These are phyloP conservation scores for Polypterus senegalus DNA, from an alignment of 2,113 vertebrate genomes.

Conservation along the genomic window DNA sequence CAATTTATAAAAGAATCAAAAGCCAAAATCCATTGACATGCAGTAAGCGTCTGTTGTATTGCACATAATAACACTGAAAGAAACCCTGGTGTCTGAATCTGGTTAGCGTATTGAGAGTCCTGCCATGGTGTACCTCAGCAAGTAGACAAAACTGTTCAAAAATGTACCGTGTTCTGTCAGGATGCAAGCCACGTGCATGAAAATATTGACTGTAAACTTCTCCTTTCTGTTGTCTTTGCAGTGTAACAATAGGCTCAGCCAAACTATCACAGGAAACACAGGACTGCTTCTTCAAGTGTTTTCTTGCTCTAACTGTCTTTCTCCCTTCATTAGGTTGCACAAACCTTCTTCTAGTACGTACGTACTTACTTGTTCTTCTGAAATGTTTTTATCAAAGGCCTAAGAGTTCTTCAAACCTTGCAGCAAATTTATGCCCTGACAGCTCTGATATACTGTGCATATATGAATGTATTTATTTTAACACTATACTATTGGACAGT, in stretches of 20 bases:
- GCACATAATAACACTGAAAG: constrained; percentile 1
- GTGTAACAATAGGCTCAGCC: too few species aligned
- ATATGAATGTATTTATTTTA: not conserved
- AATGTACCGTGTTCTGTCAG: too few species aligned
- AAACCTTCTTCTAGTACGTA: constrained; percentile 16
- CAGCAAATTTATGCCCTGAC: constrained; percentile 16
- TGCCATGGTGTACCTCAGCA: constrained; percentile 1
- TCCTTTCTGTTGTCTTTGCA: too few species aligned
- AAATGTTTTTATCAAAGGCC: constrained; percentile 26
- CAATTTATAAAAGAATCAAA: not conserved
- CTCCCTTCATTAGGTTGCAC: constrained; percentile 21
- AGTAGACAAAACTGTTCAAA: not conserved
- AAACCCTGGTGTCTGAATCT: constrained; percentile 9
- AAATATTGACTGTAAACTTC: too few species aligned
- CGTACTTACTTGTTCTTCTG: constrained; percentile 30
- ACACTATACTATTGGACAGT: too few species aligned
- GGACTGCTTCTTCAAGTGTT: constrained; percentile 10
- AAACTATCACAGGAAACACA: not conserved
- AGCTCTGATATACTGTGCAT: constrained; percentile 20
- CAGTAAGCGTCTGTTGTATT: too few species aligned
- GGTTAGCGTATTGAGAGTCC: not conserved
- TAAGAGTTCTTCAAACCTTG: constrained; percentile 30
- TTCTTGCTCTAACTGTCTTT: constrained; percentile 13
- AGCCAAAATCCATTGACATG: constrained; percentile 7
- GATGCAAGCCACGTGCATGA: too few species aligned